A percentile compares a stretch with the other conserved stretches of the same genome.
Evolutionary conservation across 2,113 vertebrate species (phyloP).

Genomic region (Zingel zingel): DNA sequence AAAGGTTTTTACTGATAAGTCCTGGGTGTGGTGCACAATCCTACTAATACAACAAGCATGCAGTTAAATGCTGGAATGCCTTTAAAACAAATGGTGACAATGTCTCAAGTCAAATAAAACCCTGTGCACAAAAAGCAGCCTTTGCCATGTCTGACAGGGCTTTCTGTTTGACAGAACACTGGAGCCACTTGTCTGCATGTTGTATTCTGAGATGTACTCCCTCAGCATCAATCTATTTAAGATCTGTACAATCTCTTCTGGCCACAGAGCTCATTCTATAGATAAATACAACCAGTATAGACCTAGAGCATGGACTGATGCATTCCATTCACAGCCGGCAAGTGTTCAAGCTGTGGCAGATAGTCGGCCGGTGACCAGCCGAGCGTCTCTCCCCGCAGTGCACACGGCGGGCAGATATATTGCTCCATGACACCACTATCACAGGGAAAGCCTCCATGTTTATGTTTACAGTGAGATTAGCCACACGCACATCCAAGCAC

Average conservation of each 20-base stretch:
- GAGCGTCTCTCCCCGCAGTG: slow-evolving; percentile 43
- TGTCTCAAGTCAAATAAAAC: not conserved
- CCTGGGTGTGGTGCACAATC: not conserved
- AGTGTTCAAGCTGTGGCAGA: slow-evolving; percentile 35
- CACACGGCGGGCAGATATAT: slow-evolving; percentile 41
- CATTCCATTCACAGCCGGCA: slow-evolving; percentile 33
- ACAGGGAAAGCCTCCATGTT: slow-evolving; percentile 42
- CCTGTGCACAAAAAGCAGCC: not conserved
- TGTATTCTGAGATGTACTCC: not conserved
- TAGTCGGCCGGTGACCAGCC: slow-evolving; percentile 43
- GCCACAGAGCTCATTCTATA: slow-evolving; percentile 21
- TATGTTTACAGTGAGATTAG: slow-evolving; percentile 72
- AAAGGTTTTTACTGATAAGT: not conserved
- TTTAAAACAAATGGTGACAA: not conserved
- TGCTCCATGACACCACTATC: slow-evolving; percentile 60
- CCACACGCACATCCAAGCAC: slow-evolving; percentile 38
- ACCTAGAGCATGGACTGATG: slow-evolving; percentile 9
- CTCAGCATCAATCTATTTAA: not conserved
- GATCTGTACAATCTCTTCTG: not conserved
- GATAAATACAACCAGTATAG: slow-evolving; percentile 19
- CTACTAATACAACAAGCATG: not conserved
- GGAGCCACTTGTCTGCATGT: not conserved
- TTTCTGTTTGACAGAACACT: not conserved
- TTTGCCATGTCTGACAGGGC: not conserved
- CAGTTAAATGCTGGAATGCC: not conserved